These are phyloP conservation scores for Monoplex corrugatus DNA, from an alignment of 2,888 invertebrate species.

Conservation along the genomic window DNA sequence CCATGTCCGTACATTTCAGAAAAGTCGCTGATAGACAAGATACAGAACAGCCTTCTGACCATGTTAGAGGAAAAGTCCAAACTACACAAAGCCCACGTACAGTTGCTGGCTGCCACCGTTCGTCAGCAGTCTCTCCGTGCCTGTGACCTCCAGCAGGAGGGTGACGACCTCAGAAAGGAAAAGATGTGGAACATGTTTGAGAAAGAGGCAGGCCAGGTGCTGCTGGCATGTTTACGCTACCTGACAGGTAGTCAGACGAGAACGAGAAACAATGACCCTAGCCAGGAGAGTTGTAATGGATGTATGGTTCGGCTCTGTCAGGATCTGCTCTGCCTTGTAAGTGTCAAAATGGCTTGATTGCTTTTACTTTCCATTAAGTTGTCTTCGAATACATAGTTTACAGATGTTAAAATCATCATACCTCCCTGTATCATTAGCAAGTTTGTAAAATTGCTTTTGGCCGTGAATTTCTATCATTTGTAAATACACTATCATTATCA, in stretches of 20 bases:
- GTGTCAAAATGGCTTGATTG: too few species aligned
- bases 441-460: too few species aligned
- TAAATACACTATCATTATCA: too few species aligned
- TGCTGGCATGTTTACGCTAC: constrained; percentile 33
- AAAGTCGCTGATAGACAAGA: background rate
- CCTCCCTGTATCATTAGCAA: too few species aligned
- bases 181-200: background rate
- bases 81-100: constrained; percentile 14
- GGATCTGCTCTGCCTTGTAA: constrained; percentile 25
- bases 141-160: background rate
- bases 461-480: too few species aligned
- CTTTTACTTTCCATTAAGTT: too few species aligned
- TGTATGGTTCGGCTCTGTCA: constrained; percentile 26
- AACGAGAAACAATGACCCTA: background rate
- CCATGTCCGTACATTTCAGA: constrained; percentile 17
- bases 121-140: background rate
- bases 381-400: too few species aligned
- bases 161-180: background rate
- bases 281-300: background rate
- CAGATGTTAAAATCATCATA: too few species aligned
- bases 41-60: background rate
- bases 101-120: constrained; percentile 29
- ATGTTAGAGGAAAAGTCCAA: background rate
- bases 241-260: background rate
- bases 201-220: background rate